phyloP scores from a whole-genome alignment of 2,888 invertebrate genomes.

The Stenurella melanura region DNA sequence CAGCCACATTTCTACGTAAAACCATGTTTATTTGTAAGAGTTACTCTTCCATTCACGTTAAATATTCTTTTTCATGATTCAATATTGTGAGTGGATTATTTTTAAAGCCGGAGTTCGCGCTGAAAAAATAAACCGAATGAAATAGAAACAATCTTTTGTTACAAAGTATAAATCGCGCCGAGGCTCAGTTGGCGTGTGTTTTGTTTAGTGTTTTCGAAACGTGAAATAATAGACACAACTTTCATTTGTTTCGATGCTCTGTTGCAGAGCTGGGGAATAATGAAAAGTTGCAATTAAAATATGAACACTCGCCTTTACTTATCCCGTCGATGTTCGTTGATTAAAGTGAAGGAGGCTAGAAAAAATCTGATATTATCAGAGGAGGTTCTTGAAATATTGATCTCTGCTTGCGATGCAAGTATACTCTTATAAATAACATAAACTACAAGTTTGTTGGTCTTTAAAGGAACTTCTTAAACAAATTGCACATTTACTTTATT shows the following conservation, averaged over 20 bases:
- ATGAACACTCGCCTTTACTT: slow-evolving; percentile 24
- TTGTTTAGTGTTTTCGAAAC: slow-evolving; percentile 20
- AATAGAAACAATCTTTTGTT: slow-evolving; percentile 31
- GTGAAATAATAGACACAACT: slow-evolving; percentile 37
- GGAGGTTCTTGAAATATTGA: neutral
- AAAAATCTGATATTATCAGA: neutral
- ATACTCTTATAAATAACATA: no score
- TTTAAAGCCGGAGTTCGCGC: slow-evolving; percentile 18
- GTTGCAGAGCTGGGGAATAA: slow-evolving; percentile 6
- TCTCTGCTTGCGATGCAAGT: neutral
- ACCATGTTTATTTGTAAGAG: neutral
- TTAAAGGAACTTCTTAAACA: no score
- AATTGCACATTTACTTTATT: no score
- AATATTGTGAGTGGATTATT: slow-evolving; percentile 24
- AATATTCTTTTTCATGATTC: slow-evolving; percentile 13
- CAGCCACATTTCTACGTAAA: neutral
- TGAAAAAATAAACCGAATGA: slow-evolving; percentile 11
- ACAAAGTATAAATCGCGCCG: slow-evolving; percentile 24
- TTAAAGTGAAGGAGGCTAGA: slow-evolving; percentile 6
- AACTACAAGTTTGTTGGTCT: no score
- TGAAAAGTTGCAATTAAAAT: slow-evolving; percentile 32
- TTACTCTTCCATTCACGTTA: slow-evolving; percentile 5
- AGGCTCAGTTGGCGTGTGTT: slow-evolving; percentile 18
- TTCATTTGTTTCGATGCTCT: slow-evolving; percentile 33
- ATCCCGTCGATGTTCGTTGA: slow-evolving; percentile 4